phyloP scores from a whole-genome alignment of 2,888 invertebrate species.

The Congeria kusceri region DNA sequence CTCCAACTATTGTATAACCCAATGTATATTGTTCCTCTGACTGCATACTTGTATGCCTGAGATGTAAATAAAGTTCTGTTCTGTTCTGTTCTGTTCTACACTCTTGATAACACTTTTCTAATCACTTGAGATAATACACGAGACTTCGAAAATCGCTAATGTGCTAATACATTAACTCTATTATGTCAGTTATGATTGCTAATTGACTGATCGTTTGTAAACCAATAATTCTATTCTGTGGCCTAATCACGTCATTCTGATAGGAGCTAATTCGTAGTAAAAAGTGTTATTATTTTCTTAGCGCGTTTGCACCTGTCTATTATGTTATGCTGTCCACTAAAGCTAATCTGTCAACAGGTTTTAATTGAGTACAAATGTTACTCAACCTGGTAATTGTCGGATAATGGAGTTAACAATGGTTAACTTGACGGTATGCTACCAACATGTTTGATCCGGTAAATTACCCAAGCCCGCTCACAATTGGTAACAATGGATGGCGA shows the following conservation, averaged over 20 bases:
- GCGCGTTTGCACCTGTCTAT: slow-evolving; percentile 40
- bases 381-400: slow-evolving; percentile 26
- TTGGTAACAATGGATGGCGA: slow-evolving; percentile 40
- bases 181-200: slow-evolving; percentile 46
- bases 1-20: too few species aligned
- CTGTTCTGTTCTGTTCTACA: slow-evolving; percentile 9
- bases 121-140: too few species aligned
- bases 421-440: slow-evolving; percentile 27
- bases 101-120: too few species aligned
- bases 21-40: too few species aligned
- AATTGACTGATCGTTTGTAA: slow-evolving; percentile 31
- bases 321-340: slow-evolving; percentile 30
- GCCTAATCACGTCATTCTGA: slow-evolving; percentile 36
- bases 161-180: slow-evolving; percentile 34
- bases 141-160: not conserved
- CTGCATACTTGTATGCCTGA: slow-evolving; percentile 8
- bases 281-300: slow-evolving; percentile 40
- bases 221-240: slow-evolving; percentile 32
- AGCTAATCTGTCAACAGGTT: slow-evolving; percentile 56
- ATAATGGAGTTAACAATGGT: slow-evolving; percentile 31
- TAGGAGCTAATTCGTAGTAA: slow-evolving; percentile 26
- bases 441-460: slow-evolving; percentile 59
- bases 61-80: slow-evolving; percentile 11
- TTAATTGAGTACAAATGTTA: slow-evolving; percentile 47
- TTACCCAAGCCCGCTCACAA: slow-evolving; percentile 57